These are phyloP conservation scores for Pterocles gutturalis DNA, from an alignment of 2,113 vertebrate genomes.

Conservation along the genomic window DNA sequence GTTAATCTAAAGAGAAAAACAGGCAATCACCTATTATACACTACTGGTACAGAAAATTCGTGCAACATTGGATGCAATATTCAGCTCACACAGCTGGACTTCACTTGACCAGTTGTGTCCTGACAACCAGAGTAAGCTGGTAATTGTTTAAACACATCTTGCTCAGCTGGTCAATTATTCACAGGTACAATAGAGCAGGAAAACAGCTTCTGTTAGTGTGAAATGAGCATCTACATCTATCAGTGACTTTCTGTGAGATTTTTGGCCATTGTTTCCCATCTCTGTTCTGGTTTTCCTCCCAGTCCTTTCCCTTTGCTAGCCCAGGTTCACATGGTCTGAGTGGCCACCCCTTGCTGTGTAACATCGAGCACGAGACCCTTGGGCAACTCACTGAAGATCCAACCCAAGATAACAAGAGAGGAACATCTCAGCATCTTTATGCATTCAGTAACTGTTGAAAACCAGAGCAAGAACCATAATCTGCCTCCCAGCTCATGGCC, in stretches of 20 bases:
- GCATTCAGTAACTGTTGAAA: background rate
- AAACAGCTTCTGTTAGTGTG: background rate
- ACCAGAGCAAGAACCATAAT: background rate
- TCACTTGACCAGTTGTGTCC: background rate
- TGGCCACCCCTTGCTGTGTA: background rate
- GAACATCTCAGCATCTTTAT: background rate
- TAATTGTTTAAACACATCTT: background rate
- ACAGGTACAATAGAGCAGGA: background rate
- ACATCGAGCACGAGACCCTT: background rate
- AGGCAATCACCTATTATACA: background rate
- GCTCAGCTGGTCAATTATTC: constrained; percentile 6
- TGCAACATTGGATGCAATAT: background rate
- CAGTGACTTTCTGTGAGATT: background rate
- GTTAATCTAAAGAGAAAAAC: background rate
- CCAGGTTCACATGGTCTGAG: background rate
- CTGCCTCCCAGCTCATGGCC: background rate
- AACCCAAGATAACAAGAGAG: background rate
- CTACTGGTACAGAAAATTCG: background rate
- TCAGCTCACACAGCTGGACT: background rate
- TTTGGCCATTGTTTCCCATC: background rate
- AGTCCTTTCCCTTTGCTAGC: accelerated
- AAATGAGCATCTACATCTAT: background rate
- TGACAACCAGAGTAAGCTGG: background rate
- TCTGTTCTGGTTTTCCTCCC: background rate
- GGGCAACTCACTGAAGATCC: accelerated